phyloP scores from a whole-genome alignment of 2,797 vertebrate genomes.

The Hafferia zeledoni region DNA sequence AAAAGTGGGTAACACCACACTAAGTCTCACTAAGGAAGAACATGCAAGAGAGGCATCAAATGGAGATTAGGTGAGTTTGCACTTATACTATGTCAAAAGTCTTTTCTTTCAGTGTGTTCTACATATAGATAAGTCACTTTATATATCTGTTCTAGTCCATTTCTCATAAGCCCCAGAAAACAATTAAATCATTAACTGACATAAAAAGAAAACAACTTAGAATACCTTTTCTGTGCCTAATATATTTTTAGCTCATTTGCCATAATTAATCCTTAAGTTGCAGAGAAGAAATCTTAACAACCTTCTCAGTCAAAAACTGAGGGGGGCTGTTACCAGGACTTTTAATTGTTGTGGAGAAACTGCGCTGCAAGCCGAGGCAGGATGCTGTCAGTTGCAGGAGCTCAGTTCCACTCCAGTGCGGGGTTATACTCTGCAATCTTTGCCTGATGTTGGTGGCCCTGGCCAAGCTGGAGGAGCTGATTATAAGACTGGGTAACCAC shows the following conservation, averaged over 20 bases:
- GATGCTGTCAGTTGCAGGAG: background rate
- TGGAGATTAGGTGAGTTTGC: background rate
- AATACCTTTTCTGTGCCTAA: background rate
- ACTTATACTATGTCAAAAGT: background rate
- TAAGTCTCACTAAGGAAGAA: background rate
- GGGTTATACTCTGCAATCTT: background rate
- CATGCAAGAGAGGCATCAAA: background rate
- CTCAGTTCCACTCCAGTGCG: background rate
- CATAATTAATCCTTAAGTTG: background rate
- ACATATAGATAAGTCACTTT: background rate
- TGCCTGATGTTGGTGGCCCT: background rate
- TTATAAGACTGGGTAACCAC: background rate
- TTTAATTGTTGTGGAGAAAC: background rate
- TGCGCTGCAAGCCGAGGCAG: background rate
- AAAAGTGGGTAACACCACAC: background rate
- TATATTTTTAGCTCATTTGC: background rate
- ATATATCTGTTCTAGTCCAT: background rate
- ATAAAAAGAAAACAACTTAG: conserved; percentile 5
- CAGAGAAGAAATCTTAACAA: background rate
- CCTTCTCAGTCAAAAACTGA: background rate
- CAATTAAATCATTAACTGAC: conserved; percentile 6
- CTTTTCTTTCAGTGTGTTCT: background rate
- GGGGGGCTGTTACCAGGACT: background rate
- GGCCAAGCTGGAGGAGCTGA: background rate
- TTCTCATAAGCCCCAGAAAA: conserved; percentile 3